Evolutionary conservation across 2,888 invertebrate species (phyloP).

Genomic region (Acronicta aceris): DNA sequence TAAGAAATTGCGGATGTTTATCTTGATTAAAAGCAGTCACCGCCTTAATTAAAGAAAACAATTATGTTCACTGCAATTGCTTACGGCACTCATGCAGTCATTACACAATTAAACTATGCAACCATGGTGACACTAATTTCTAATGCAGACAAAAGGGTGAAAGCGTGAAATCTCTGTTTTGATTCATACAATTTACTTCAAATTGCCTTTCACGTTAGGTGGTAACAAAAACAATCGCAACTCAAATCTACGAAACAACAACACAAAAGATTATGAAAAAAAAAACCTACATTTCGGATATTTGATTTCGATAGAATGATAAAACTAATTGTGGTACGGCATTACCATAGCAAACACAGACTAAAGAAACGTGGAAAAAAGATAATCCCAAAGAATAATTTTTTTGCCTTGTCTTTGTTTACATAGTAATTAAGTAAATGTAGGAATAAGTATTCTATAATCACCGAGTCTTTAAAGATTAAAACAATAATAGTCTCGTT

Average conservation of each 20-base stretch:
- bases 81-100: constrained; percentile 13
- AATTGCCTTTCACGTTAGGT: constrained; percentile 21
- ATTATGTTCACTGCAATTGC: constrained; percentile 15
- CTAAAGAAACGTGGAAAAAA: too few species aligned
- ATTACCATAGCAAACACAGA: too few species aligned
- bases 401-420: too few species aligned
- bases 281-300: too few species aligned
- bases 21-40: constrained; percentile 2
- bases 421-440: background rate
- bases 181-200: constrained; percentile 34
- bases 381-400: too few species aligned
- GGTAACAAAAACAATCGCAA: constrained; percentile 34
- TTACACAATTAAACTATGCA: constrained; percentile 47
- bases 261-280: background rate
- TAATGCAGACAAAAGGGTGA: constrained; percentile 47
- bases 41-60: constrained; percentile 19
- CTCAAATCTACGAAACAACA: background rate
- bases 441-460: constrained; percentile 5
- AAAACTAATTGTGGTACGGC: too few species aligned
- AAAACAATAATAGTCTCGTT: constrained; percentile 45
- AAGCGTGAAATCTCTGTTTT: constrained; percentile 51
- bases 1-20: too few species aligned
- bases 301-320: too few species aligned
- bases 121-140: constrained; percentile 54
- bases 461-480: constrained; percentile 33